Base-by-base conservation (phyloP, 2,888 invertebrate species). In the Parascotia fuliginaria region DNA sequence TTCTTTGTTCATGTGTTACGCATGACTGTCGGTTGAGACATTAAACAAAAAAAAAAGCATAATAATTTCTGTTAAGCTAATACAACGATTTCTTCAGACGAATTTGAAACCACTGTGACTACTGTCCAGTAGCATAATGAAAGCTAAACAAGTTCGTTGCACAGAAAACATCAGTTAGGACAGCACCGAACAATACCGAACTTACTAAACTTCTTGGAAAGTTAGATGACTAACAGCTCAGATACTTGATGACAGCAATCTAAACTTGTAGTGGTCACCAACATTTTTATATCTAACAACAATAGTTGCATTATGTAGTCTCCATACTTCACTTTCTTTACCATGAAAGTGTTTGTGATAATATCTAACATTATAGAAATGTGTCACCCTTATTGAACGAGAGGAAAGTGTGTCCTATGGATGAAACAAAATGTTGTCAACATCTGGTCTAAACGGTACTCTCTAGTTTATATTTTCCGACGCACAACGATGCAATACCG, bases 241-340 rank as follows among this genome's bases (percentile, higher is more conserved):
- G 66, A 71, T 75, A 70, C 68, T 63, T 76, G 80, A 83, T 81
- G 85, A 83, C 82, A 78, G 82, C 76, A 77, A 85, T 85, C 73
- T 77, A 51, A 60, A 53, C 51, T 41, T 50, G 22, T 60, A 74
- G 77, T 29, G 61, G 65, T 66, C 14, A 14, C 42, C 49, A 81
- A 81, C 79, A 61, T 76, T 79, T 73, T 60, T 22, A 7, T n/a
- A 4, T 27, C 13, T 38, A 7, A 9, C 14, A 7, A 9, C 12
- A 27, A 14, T 5, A 38, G 4, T 38, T 27, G 11, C 19, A 32
- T 12, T 19, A 2, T 7, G 9, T 9, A 6, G 6, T 36, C 9
- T 34, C 15, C 12, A 16, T 6, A 11, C 7, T 5, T 12, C 3
- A 11, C 12, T 12, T 29, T 11, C 27, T 29, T 29, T 29, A 11